Evolutionary conservation across 2,113 vertebrate genomes (phyloP).

Genomic region (Guaruba guarouba): DNA sequence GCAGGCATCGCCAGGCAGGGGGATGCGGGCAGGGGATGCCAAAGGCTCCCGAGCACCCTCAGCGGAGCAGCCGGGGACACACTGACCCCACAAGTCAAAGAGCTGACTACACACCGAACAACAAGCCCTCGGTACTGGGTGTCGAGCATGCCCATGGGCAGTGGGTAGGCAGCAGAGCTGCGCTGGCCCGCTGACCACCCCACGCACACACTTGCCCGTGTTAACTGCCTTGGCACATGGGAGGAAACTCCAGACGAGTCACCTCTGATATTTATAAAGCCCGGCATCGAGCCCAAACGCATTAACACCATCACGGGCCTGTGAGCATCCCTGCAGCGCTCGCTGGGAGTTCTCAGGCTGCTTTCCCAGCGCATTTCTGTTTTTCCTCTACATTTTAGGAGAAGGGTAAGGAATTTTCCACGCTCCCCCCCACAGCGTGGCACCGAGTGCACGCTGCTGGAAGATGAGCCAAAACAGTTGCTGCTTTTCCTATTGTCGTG

Average conservation of each 20-base stretch:
- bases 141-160: neutral
- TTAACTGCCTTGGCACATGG: slow-evolving; percentile 61
- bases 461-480: slow-evolving; percentile 44
- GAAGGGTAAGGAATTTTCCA: slow-evolving; percentile 21
- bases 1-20: neutral
- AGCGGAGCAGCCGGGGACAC: accelerated
- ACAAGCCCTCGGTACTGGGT: slow-evolving; percentile 16
- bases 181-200: neutral
- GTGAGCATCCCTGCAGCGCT: accelerated
- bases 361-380: accelerated
- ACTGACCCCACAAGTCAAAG: neutral
- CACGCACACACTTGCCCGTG: neutral
- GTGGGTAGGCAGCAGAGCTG: slow-evolving; percentile 42
- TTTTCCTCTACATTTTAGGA: neutral
- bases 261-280: slow-evolving; percentile 77
- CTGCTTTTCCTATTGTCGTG: neutral
- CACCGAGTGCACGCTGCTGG: neutral
- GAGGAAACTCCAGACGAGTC: slow-evolving; percentile 63
- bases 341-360: neutral
- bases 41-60: neutral
- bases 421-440: neutral
- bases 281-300: neutral
- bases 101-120: neutral
- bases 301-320: neutral
- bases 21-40: neutral